Evolutionary conservation across 2,797 vertebrate genomes (phyloP).

Genomic region (Melanogrammus aeglefinus): DNA sequence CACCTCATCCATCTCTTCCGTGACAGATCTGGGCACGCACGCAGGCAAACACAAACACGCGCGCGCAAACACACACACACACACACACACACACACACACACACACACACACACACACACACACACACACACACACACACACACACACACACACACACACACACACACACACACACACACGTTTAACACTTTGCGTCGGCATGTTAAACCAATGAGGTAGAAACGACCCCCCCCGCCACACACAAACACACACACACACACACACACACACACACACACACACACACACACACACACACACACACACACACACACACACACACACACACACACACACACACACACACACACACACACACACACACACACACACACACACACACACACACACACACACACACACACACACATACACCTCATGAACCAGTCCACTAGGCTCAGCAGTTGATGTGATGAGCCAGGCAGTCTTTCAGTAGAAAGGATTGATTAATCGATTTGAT

Average conservation of each 20-base stretch:
- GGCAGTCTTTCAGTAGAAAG: not conserved
- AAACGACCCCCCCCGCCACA: not conserved
- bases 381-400: too few relatives aligned
- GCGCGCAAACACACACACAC: not conserved
- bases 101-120: not conserved
- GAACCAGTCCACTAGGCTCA: not conserved
- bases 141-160: too few relatives aligned
- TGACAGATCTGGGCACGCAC: constrained; percentile 74
- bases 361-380: too few relatives aligned
- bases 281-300: too few relatives aligned
- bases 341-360: too few relatives aligned
- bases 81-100: not conserved
- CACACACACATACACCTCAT: not conserved
- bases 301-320: too few relatives aligned
- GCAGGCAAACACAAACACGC: constrained; percentile 28
- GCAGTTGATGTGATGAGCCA: not conserved
- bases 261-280: too few relatives aligned
- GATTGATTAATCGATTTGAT: not conserved
- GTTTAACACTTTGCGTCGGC: not conserved
- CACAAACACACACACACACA: not conserved
- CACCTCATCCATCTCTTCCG: constrained; percentile 65
- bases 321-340: too few relatives aligned
- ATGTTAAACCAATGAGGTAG: not conserved
- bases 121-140: too few relatives aligned
- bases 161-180: not conserved